Evolutionary conservation across 92 coral and sea anemone species (phyloP), one percentile per base, ranked within the genome.

Genomic region (Zoanthus solanderi): DNA sequence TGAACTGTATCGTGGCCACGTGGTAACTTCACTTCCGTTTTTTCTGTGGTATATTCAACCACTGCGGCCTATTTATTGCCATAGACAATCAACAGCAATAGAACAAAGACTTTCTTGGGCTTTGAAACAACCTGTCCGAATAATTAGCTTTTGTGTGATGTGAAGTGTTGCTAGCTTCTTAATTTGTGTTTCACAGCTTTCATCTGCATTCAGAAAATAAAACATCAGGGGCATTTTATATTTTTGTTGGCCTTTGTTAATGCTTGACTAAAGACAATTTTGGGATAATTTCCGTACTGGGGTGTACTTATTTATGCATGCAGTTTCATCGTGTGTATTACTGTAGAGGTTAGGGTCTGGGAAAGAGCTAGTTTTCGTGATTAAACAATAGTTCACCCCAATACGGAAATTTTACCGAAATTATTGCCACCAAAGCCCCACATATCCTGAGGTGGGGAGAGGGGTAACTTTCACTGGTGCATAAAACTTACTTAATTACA

Each of bases 91-190:
- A 37, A 77, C 57, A 63, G 73, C 75, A 57, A 71, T 11, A 60
- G 89, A 60, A 90, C 93, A 91, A 91, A 82, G 42, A 75, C 44
- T 74, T 84, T 65, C 89, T 67, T 78, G 71, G 71, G 90, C 90
- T 71, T 81, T 81, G 75, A 47, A 87, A 91, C 93, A 91, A 92
- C 97, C 94, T 94, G 95, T 90, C 80, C 71, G 66, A 67, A 71
- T 87, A 88, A 79, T 80, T 75, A 79, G 78, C 72, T 71, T 58
- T 90, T 90, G 93, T 87, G 23, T 68, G 10, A 42, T 0, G 9
- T 34, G 75, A 45, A 86, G 46, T 81, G 56, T 57, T 31, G 76
- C 3, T 18, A 9, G 87, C 9, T 85, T 77, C 46, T 83, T 58
- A 5, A 66, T 78, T 58, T 75, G 78, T 81, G 71, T 72, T 66